These are phyloP conservation scores for Benthosema pterotum DNA, from an alignment of 2,797 vertebrate genomes.

Conservation along the genomic window DNA sequence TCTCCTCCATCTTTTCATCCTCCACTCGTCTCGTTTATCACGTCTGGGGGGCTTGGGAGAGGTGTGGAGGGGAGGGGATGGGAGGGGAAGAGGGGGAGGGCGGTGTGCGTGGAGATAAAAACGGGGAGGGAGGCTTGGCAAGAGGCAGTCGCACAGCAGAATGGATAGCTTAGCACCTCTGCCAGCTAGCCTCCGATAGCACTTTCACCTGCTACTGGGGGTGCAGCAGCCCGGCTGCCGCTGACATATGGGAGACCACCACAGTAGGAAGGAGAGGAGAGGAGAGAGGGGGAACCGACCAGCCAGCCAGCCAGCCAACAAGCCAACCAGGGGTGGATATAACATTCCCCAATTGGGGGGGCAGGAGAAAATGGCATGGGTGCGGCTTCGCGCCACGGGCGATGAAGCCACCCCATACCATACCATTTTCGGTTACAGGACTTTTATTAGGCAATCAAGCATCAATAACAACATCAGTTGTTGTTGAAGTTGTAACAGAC, in stretches of 20 bases:
- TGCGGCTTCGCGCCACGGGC: no score
- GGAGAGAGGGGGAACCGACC: not conserved
- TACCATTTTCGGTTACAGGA: no score
- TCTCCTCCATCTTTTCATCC: constrained; percentile 55
- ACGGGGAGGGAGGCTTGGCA: constrained; percentile 33
- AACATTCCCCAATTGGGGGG: no score
- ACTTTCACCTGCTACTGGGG: constrained; percentile 22
- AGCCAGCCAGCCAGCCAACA: no score
- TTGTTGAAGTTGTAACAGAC: no score
- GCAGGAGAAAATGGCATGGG: no score
- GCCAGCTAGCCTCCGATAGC: constrained; percentile 37
- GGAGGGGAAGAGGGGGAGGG: no score
- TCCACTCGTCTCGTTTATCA: constrained; percentile 62
- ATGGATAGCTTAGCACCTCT: constrained; percentile 58
- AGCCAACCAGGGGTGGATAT: no score
- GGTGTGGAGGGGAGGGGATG: no score
- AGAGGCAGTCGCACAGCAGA: constrained; percentile 55
- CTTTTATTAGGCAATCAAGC: no score
- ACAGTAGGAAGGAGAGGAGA: not conserved
- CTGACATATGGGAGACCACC: constrained; percentile 8
- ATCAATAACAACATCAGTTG: no score
- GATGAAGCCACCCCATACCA: no score
- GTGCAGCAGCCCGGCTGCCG: not conserved
- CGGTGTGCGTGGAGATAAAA: constrained; percentile 49
- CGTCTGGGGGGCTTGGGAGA: constrained; percentile 31